Conservation (phyloP, 2,113 vertebrate species). For the Cryptotis parvus region DNA sequence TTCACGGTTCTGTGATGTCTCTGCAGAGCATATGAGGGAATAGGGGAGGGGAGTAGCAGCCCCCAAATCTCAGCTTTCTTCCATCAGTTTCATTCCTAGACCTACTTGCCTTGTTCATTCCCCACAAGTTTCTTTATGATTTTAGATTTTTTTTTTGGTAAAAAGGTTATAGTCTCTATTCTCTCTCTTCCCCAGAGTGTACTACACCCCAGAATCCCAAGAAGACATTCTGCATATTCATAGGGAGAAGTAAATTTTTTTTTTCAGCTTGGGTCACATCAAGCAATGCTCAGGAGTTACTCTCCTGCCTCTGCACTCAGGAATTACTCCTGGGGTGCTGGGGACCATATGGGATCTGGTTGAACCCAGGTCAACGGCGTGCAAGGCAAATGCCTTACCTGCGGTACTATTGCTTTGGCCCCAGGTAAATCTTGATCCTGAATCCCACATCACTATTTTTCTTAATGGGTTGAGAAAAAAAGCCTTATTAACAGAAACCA, state of each 20-base stretch:
- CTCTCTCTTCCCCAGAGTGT: neutral
- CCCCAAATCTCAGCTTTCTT: neutral
- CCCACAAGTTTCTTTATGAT: neutral
- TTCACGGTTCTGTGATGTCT: constrained; percentile 65
- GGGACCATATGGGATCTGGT: too few species aligned
- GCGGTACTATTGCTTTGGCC: too few species aligned
- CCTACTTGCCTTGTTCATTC: neutral
- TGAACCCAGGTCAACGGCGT: too few species aligned
- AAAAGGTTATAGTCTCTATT: neutral
- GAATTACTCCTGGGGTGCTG: too few species aligned
- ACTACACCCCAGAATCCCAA: neutral
- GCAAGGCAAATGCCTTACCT: too few species aligned
- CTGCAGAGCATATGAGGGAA: constrained; percentile 54
- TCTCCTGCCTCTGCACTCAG: too few species aligned
- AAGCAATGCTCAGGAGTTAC: too few species aligned
- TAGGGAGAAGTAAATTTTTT: too few species aligned
- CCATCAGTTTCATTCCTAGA: constrained; percentile 15
- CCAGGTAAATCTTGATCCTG: too few species aligned
- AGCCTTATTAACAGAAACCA: too few species aligned
- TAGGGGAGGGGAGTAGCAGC: neutral
- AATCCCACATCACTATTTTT: neutral
- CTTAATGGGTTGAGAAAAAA: neutral
- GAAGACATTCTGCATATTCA: neutral
- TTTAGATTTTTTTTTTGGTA: constrained; percentile 22
- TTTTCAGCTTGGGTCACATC: too few species aligned